Evolutionary conservation across 1,140 invertebrate genomes (phyloP).

Genomic region (Anastatus disparis): DNA sequence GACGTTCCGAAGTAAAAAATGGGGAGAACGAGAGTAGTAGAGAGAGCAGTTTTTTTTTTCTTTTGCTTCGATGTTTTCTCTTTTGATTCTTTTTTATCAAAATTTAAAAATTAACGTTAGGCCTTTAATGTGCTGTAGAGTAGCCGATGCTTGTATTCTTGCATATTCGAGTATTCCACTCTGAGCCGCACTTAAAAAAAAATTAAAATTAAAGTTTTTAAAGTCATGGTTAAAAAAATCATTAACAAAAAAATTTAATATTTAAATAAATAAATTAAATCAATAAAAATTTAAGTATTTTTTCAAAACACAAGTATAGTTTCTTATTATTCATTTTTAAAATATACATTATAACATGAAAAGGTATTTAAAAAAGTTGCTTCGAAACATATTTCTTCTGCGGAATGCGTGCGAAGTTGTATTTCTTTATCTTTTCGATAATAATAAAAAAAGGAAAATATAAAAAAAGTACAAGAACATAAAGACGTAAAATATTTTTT

Average conservation of each 20-base stretch:
- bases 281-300: constrained; percentile 6
- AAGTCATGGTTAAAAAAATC: no score
- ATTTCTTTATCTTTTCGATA: constrained; percentile 2
- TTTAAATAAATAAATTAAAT: constrained; percentile 8
- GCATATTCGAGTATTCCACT: no score
- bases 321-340: constrained; percentile 36
- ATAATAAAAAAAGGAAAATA: no score
- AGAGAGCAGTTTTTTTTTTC: no score
- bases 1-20: constrained; percentile 4
- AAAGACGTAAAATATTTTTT: constrained; percentile 2
- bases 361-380: constrained; percentile 19
- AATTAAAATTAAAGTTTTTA: no score
- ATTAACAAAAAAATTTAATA: not conserved
- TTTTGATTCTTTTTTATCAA: not conserved
- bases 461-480: not conserved
- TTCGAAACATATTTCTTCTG: not conserved
- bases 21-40: constrained; percentile 35
- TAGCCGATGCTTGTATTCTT: not conserved
- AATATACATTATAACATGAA: constrained; percentile 35
- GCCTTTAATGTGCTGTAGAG: not conserved
- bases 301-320: constrained; percentile 22
- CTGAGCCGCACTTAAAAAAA: no score
- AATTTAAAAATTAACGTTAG: constrained; percentile 22
- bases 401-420: constrained; percentile 21
- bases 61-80: constrained; percentile 20